Base-by-base conservation (phyloP, 2,797 vertebrate genomes). In the Myiotriccus ornatus region DNA sequence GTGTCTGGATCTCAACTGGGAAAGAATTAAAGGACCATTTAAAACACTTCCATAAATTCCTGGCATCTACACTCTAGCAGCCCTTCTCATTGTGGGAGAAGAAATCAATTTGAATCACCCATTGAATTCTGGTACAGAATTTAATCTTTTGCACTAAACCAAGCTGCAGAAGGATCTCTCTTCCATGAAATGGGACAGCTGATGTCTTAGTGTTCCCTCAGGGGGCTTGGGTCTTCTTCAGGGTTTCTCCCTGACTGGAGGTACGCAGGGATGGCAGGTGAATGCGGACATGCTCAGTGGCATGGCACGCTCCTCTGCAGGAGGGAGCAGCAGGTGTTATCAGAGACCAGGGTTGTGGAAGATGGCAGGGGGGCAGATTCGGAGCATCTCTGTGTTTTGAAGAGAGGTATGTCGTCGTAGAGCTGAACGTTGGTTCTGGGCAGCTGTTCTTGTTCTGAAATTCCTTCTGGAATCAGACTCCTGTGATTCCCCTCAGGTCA, bases 401-500 rank as follows among this genome's bases (percentile, higher is more conserved):
- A 52, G 59, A 81, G 52, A n/a, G 13, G 22, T 46, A 56, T 59
- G 34, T 37, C 3, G 0, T 9, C 35, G 43, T 35, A 23, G 15
- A 32, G 80, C 30, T 57, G 37, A 44, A 3, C 13, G 28, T 30
- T 8, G 3, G 30, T 39, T 65, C 47, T 37, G 37, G 44, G 9
- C 37, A n/a, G 52, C 69, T 65, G 23, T 11, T 37, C 43, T 24
- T 32, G 12, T n/a, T 49, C 50, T 41, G 10, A 15, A 2, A 50
- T 59, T 50, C 25, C 30, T 34, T 63, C 46, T 21, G n/a, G 49
- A 73, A 24, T 28, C 0, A 0, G 59, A 34, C 41, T 64, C 13
- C 35, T 14, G 1, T 11, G 3, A 34, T 18, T 60, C 43, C 14
- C 10, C 16, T 55, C 20, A 1, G 50, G 14, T 55, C 1, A 2